phyloP scores from a whole-genome alignment of 2,888 invertebrate species.

The Lapara coniferarum region DNA sequence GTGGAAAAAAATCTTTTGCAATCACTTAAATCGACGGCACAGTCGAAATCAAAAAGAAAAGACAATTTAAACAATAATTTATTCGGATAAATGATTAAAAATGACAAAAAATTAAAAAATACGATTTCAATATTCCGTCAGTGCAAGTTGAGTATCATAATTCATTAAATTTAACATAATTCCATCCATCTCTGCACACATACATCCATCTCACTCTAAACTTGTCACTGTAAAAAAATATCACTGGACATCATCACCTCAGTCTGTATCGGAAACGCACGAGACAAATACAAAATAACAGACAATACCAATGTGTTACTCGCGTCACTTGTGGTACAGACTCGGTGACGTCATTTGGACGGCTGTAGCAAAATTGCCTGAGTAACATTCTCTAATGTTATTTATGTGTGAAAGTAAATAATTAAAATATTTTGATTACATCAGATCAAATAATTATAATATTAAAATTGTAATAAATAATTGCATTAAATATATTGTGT shows the following conservation, averaged over 20 bases:
- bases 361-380: constrained; percentile 21
- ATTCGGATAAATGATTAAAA: constrained; percentile 35
- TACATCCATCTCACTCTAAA: constrained; percentile 30
- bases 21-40: constrained; percentile 8
- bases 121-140: constrained; percentile 48
- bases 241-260: constrained; percentile 23
- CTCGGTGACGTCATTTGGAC: constrained; percentile 18
- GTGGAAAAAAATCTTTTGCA: not conserved
- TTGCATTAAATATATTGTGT: constrained; percentile 20
- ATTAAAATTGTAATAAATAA: constrained; percentile 17
- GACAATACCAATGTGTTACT: constrained; percentile 20
- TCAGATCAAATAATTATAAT: constrained; percentile 21
- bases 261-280: constrained; percentile 6
- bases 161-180: constrained; percentile 42
- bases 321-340: constrained; percentile 22
- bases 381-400: constrained; percentile 17
- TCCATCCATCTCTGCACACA: constrained; percentile 36
- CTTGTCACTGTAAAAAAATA: constrained; percentile 26
- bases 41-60: constrained; percentile 30
- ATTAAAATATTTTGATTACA: constrained; percentile 4
- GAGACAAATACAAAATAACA: constrained; percentile 13
- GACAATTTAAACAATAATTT: constrained; percentile 45
- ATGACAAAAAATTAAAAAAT: constrained; percentile 39
- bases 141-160: constrained; percentile 52
- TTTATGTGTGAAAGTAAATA: constrained; percentile 15